Evolutionary conservation across 2,888 invertebrate genomes (phyloP), one percentile per base, ranked within the genome.

Genomic region (Drosophila subsilvestris): DNA sequence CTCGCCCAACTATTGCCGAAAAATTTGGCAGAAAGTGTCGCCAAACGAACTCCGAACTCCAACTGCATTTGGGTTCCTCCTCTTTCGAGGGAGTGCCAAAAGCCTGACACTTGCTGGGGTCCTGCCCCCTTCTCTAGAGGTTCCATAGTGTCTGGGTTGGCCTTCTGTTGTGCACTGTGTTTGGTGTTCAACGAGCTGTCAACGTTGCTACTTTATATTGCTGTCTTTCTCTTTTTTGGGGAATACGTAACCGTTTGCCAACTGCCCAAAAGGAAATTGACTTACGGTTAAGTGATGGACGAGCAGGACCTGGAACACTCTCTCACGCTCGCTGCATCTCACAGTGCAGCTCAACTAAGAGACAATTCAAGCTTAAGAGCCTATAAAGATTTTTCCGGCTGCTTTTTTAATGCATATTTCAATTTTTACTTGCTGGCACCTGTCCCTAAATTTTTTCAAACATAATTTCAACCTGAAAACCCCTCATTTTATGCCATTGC

Each of bases 1-100:
- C 54, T 44, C 55, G 71, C 44, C 37, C 53, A 56, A 62, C 70
- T 77, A 72, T 54, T 63, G 80, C 85, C 37, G n/a, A 86, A 81
- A 81, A 69, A 81, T 81, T 86, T 63, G 81, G 87, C 81, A 86
- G 79, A 79, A 86, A 84, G 71, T 78, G 86, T 50, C 61, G 79
- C 67, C 62, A 47, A 37, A 43, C 59, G 27, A 67, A 67, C 65
- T 65, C 22, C 27, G 54, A 54, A 22, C 54, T 54, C 14, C 48
- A 67, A 43, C 48, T 67, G 42, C 55, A 25, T 47, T 32, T 69
- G 32, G 51, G 53, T 37, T 44, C 51, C 50, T 20, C 54, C 29
- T 53, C 43, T 53, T 44, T 43, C 59, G 43, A 49, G 17, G 12
- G 43, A 47, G 44, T 43, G 43, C 45, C 17, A 72, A 63, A 56